These are phyloP conservation scores for Lypha dubia DNA, from an alignment of 2,888 invertebrate species.

Conservation along the genomic window DNA sequence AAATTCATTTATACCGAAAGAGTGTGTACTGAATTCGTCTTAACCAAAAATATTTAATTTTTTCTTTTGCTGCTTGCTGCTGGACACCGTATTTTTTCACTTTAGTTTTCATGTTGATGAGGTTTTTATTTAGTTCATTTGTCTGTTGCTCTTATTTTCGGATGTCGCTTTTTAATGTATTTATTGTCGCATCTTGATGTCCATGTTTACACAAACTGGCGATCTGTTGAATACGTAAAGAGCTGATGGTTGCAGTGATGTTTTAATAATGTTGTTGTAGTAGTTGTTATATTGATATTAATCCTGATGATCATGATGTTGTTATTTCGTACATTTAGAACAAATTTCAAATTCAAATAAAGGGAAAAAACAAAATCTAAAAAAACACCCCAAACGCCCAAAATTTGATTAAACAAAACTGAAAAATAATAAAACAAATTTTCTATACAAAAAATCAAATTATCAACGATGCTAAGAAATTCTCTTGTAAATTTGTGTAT, in stretches of 20 bases:
- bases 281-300: constrained; percentile 14
- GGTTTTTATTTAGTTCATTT: constrained; percentile 65
- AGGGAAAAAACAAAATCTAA: neutral
- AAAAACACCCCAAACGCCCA: neutral
- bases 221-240: constrained; percentile 54
- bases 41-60: neutral
- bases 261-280: constrained; percentile 51
- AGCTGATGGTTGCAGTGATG: constrained; percentile 23
- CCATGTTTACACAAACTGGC: constrained; percentile 63
- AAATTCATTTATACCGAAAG: neutral
- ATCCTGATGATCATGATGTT: neutral
- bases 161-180: constrained; percentile 70
- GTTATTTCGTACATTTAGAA: constrained; percentile 29
- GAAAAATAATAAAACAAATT: neutral
- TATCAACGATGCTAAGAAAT: neutral
- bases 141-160: constrained; percentile 65
- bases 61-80: constrained; percentile 25
- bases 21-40: constrained; percentile 1
- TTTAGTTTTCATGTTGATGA: constrained; percentile 44
- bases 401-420: neutral
- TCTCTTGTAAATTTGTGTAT: constrained; percentile 24
- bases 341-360: constrained; percentile 17
- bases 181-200: constrained; percentile 68
- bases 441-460: neutral
- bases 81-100: constrained; percentile 27